Evolutionary conservation across 2,888 invertebrate genomes (phyloP).

Genomic region (Diaperis boleti): DNA sequence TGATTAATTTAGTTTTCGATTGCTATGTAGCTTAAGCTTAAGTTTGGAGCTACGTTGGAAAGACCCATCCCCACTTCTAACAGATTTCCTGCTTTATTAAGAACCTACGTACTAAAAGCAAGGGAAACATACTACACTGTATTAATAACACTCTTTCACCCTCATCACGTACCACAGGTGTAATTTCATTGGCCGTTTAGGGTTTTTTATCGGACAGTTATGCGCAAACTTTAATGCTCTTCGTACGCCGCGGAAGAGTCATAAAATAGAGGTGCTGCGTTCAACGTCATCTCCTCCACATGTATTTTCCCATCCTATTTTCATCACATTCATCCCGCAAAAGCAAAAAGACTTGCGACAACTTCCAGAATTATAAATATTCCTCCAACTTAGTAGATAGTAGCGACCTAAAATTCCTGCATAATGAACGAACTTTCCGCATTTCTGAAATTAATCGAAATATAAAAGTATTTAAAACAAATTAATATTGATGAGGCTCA

Average conservation of each 20-base stretch:
- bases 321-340: slow-evolving; percentile 2
- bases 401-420: background rate
- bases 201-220: slow-evolving; percentile 55
- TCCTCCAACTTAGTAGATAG: background rate
- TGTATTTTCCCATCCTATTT: slow-evolving; percentile 12
- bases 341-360: slow-evolving; percentile 24
- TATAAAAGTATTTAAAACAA: slow-evolving; percentile 40
- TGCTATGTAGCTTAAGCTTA: no score
- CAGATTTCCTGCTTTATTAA: no score
- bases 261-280: slow-evolving; percentile 40
- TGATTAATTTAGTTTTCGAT: no score
- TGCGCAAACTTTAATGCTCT: slow-evolving; percentile 55
- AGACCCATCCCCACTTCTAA: background rate
- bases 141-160: slow-evolving; percentile 48
- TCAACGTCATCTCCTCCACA: slow-evolving; percentile 31
- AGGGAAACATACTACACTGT: slow-evolving; percentile 1
- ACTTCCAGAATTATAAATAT: slow-evolving; percentile 5
- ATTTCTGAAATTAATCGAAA: slow-evolving; percentile 32
- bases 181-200: slow-evolving; percentile 54
- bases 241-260: slow-evolving; percentile 39
- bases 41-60: no score
- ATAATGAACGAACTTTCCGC: slow-evolving; percentile 18
- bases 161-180: slow-evolving; percentile 42
- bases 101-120: slow-evolving; percentile 1
- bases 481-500: slow-evolving; percentile 42